These are phyloP conservation scores for Galagoides demidoff DNA, from an alignment of 2,797 vertebrate genomes.

Conservation along the genomic window DNA sequence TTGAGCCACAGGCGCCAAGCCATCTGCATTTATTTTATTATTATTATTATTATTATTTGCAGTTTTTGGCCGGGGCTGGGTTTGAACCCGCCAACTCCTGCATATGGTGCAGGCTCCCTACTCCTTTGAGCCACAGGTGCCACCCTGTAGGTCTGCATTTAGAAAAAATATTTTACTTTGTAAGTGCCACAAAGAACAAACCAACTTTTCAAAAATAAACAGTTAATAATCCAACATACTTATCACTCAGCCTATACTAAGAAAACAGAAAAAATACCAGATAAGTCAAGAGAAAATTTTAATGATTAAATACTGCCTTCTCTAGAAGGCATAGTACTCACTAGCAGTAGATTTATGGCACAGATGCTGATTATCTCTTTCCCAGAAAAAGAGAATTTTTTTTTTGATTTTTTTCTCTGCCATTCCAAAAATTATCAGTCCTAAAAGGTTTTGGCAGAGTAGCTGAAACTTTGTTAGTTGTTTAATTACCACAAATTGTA, in stretches of 20 bases:
- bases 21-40: neutral
- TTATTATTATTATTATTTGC: no score
- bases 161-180: constrained; percentile 33
- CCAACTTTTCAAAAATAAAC: neutral
- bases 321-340: constrained; percentile 60
- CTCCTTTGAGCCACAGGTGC: no score
- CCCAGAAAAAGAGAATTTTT: neutral
- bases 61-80: no score
- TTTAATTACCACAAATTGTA: constrained; percentile 45
- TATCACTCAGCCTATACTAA: neutral
- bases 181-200: constrained; percentile 45
- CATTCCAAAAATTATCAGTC: neutral
- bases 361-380: constrained; percentile 58
- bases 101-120: no score
- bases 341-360: constrained; percentile 52
- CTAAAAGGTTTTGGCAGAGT: constrained; percentile 42
- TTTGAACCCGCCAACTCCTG: no score
- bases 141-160: neutral
- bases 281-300: constrained; percentile 34
- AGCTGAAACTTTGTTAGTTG: neutral
- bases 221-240: constrained; percentile 57
- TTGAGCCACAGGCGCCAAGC: no score
- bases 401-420: neutral
- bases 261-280: constrained; percentile 49
- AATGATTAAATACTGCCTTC: constrained; percentile 38